Conservation (phyloP, 2,797 vertebrate genomes). For the Labeo calbasu region DNA sequence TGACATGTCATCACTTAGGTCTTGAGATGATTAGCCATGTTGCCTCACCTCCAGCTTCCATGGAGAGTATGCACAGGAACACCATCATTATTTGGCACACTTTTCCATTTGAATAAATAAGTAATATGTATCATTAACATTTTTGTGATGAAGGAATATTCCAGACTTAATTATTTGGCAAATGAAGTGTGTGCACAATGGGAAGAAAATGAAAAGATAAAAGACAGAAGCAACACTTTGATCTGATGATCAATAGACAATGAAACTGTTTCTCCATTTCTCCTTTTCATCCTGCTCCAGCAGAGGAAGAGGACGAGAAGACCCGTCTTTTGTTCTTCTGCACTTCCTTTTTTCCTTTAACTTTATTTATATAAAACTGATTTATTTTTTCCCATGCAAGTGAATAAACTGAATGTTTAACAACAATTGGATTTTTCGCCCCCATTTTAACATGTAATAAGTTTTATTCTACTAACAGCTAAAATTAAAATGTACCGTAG, state of each 20-base stretch:
- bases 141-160: constrained; percentile 15
- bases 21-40: no score
- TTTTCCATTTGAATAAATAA: no score
- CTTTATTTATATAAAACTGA: background rate
- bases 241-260: constrained; percentile 40
- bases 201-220: constrained; percentile 28
- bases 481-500: background rate
- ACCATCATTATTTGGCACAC: no score
- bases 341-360: background rate
- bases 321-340: no score
- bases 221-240: constrained; percentile 21
- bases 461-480: background rate
- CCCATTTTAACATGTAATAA: background rate
- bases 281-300: constrained; percentile 38
- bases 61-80: no score
- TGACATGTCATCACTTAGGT: no score
- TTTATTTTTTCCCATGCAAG: no score
- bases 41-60: no score
- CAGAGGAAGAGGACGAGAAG: no score
- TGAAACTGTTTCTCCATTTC: constrained; percentile 17
- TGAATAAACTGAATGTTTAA: background rate
- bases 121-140: no score
- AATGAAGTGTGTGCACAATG: background rate
- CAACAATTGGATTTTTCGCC: background rate
- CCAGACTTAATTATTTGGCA: background rate